Evolutionary conservation across 2,888 invertebrate genomes (phyloP).

Genomic region (Philonicus albiceps): DNA sequence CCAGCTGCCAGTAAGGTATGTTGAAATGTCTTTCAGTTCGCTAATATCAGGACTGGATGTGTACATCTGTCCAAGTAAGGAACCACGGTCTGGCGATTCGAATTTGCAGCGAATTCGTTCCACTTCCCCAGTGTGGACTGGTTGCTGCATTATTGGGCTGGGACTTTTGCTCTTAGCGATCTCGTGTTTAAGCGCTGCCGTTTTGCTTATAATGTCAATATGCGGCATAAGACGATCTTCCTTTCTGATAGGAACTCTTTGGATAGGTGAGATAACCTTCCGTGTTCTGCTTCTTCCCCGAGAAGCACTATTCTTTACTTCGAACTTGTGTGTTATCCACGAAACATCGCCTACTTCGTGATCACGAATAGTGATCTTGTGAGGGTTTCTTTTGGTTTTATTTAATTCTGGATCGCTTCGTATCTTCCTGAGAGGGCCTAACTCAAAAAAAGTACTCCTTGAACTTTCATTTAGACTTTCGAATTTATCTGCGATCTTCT

Average conservation of each 20-base stretch:
- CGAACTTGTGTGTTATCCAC: slow-evolving; percentile 70
- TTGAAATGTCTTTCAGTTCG: slow-evolving; percentile 79
- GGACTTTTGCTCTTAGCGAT: slow-evolving; percentile 57
- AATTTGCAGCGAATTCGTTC: slow-evolving; percentile 77
- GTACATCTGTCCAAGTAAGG: slow-evolving; percentile 79
- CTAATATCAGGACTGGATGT: slow-evolving; percentile 82
- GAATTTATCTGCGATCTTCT: slow-evolving; percentile 78
- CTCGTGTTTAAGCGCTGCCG: slow-evolving; percentile 72
- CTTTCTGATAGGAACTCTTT: slow-evolving; percentile 69
- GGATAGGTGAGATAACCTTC: slow-evolving; percentile 71
- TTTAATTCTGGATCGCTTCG: slow-evolving; percentile 83
- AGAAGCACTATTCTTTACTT: slow-evolving; percentile 60
- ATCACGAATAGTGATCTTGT: slow-evolving; percentile 63
- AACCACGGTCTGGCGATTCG: slow-evolving; percentile 67
- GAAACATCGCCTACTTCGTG: slow-evolving; percentile 69
- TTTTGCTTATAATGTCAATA: slow-evolving; percentile 88
- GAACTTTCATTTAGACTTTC: slow-evolving; percentile 64
- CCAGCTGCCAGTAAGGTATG: slow-evolving; percentile 81
- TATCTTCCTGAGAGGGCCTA: slow-evolving; percentile 68
- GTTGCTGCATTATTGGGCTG: slow-evolving; percentile 52
- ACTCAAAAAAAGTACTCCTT: slow-evolving; percentile 59
- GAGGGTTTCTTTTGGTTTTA: slow-evolving; percentile 66
- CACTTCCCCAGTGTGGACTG: slow-evolving; percentile 71
- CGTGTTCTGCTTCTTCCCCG: slow-evolving; percentile 65
- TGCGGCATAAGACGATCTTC: slow-evolving; percentile 85